phyloP scores from a whole-genome alignment of 2,797 vertebrate genomes.

The Emydoidea blandingii region DNA sequence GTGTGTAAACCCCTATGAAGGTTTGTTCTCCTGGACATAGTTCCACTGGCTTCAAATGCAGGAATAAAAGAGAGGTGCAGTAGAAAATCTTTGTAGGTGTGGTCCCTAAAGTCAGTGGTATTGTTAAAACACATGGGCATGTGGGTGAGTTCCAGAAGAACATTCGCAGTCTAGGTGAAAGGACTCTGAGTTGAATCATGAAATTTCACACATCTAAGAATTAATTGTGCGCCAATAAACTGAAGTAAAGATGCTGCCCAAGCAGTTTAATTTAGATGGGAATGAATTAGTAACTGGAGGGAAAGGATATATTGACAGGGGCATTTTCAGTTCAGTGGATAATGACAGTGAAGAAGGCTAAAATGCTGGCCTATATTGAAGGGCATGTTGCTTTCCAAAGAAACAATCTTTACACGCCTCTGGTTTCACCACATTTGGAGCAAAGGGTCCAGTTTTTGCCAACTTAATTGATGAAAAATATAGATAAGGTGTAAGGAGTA shows the following conservation, averaged over 20 bases:
- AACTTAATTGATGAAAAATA: neutral
- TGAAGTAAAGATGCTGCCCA: neutral
- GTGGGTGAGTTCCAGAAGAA: neutral
- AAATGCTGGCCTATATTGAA: neutral
- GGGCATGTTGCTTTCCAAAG: neutral
- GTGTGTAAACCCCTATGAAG: neutral
- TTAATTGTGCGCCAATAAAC: neutral
- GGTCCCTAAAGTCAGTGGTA: neutral
- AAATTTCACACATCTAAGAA: neutral
- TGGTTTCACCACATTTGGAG: neutral
- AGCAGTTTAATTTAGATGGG: neutral
- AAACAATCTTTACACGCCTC: neutral
- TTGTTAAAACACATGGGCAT: neutral
- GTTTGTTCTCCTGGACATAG: neutral
- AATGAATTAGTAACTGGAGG: neutral
- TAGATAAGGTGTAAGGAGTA: neutral
- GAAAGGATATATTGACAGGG: neutral
- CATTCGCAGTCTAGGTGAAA: neutral
- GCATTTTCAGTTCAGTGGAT: neutral
- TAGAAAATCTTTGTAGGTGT: neutral
- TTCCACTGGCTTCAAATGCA: neutral
- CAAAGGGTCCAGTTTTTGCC: neutral
- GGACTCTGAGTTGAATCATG: neutral
- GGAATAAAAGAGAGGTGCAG: neutral
- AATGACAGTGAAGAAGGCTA: neutral